Evolutionary conservation across 2,888 invertebrate species (phyloP), one percentile per base, ranked within the genome.

Genomic region (Latrodectus hesperus): DNA sequence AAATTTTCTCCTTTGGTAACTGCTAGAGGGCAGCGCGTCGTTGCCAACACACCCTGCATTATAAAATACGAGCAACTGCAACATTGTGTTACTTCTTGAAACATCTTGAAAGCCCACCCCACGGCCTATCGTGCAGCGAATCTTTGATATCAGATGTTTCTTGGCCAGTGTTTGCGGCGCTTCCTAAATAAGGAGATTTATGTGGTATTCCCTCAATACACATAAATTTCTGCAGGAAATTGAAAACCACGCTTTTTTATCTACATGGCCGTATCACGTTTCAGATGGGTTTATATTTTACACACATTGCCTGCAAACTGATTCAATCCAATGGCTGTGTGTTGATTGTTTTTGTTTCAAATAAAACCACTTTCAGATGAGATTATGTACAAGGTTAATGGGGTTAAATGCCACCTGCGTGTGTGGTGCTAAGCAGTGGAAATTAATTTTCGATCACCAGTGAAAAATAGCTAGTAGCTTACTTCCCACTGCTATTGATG

Each of bases 31-130:
- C 76, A 74, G 16, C 12, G 9, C 38, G 14, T 55, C 64, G 64
- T 75, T 81, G 74, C 80, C 80, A 72, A 81, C 86, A 86, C 80
- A 65, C 80, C 80, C 79, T 67, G 38, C 10, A 14, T 71, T 65
- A 81, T 86, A 81, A 86, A 81, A 80, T 80, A 81, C 67, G 74
- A 26, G 53, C 26, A 51, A 49, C 78, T 74, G n/a, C 77, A 85
- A 80, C 67, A 70, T 52, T 75, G 76, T 79, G 79, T 71, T 80
- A 86, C 75, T 80, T 84, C 68, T 70, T 9, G 49, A 52, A 67
- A 51, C 64, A 64, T 49, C 64, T 17, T 72, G 74, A 8, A 51
- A 51, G n/a, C 60, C 51, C 55, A 79, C 74, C 75, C 53, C 85
- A 60, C 68, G 74, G 51, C 51, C 11, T 74, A 74, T 75, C 79